A percentile compares a stretch with the other conserved stretches of the same genome.
phyloP scores from a whole-genome alignment of 2,888 invertebrate species.

The Margaritifera margaritifera region DNA sequence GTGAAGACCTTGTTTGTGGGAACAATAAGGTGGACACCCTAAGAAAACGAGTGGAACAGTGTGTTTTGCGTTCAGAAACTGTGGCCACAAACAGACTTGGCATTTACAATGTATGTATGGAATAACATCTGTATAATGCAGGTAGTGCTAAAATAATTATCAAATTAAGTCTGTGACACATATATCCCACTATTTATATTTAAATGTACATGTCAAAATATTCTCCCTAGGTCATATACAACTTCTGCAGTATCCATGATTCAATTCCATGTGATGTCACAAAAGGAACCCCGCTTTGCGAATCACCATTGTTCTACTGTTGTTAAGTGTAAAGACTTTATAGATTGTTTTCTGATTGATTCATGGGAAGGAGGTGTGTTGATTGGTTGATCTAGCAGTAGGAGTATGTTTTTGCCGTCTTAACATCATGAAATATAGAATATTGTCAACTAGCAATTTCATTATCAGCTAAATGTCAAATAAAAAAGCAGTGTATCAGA shows the following conservation, averaged over 20 bases:
- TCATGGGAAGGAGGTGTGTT: not conserved
- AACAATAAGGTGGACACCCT: slow-evolving; percentile 82
- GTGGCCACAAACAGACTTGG: slow-evolving; percentile 91
- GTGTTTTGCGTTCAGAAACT: slow-evolving; percentile 88
- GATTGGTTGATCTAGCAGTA: too few species aligned
- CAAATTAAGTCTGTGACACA: too few species aligned
- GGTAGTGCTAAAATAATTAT: not conserved
- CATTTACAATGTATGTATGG: slow-evolving; percentile 84
- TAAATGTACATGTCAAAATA: not conserved
- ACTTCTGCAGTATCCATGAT: too few species aligned
- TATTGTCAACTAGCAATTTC: too few species aligned
- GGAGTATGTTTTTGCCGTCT: too few species aligned
- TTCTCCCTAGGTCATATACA: too few species aligned
- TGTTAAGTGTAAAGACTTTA: not conserved
- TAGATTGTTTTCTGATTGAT: not conserved
- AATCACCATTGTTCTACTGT: not conserved
- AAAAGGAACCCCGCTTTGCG: too few species aligned
- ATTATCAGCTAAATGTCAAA: too few species aligned
- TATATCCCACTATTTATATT: not conserved
- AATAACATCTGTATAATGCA: not conserved
- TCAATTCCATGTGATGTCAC: too few species aligned
- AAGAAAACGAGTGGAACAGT: slow-evolving; percentile 90
- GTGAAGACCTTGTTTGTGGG: slow-evolving; percentile 84
- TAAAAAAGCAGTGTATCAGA: too few species aligned
- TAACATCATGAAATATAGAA: too few species aligned